Base-by-base conservation (phyloP, 2,113 vertebrate species). In the Gymnorhina tibicen region DNA sequence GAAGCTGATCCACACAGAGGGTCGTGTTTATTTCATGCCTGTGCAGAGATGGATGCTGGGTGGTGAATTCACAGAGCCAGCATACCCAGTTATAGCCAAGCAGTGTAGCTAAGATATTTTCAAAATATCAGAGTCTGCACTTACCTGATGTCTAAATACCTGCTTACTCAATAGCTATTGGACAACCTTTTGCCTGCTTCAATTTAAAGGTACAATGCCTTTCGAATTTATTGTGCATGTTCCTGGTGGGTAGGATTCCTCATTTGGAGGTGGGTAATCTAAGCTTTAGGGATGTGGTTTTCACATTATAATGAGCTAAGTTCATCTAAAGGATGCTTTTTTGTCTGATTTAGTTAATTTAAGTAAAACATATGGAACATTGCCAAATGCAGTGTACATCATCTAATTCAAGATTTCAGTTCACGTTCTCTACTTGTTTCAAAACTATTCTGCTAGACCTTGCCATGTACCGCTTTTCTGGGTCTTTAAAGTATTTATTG, bases 191-290 rank as follows among this genome's bases (percentile, higher is more conserved):
- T 74, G 44, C 33, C 11, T 52, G 19, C 33, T 46, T 67, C 46
- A 59, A 0, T 52, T 67, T 46, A 60, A 74, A 59, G 60, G 16
- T 39, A 14, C 11, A 37, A 21, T 30, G 23, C 0, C 0, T 59
- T 89, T 81, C 0, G 0, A 28, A 52, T 44, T 67, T 44, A 37
- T 24, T 59, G 33, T 16, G 10, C 6, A 1, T 33, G 11, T 81
- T 59, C 44, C n/a, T n/a, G 37, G 22, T 58, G 30, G 27, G 42
- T 28, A 66, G 13, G 22, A 27, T 22, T 66, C 26, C 41, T 67
- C 19, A 37, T 49, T 23, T 59, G 37, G 27, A 59, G 23, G 6
- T 44, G 27, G 11, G 22, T 66, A 66, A 46, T 52, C 19, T 60
- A 59, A 46, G 33, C 16, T 52, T 53, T n/a, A 68, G 37, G 39